These are phyloP conservation scores for Pherbina coryleti DNA, from an alignment of 2,888 invertebrate genomes.

Conservation along the genomic window DNA sequence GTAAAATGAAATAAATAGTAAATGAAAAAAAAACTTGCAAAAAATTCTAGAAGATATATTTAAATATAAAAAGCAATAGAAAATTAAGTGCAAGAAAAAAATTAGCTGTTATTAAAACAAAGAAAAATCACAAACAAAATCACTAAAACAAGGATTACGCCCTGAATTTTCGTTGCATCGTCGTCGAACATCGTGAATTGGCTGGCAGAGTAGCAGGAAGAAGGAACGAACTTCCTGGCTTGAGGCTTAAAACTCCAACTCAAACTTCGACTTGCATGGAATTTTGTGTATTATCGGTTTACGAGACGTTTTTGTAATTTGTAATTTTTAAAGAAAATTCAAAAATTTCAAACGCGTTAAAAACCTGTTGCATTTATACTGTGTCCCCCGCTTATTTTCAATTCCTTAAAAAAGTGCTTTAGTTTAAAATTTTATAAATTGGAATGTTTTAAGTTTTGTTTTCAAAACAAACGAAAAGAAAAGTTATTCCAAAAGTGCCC, in stretches of 20 bases:
- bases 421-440: not conserved
- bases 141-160: conserved; percentile 13
- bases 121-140: not conserved
- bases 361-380: conserved; percentile 4
- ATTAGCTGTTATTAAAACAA: not conserved
- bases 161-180: conserved; percentile 25
- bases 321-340: too few species aligned
- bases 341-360: not conserved
- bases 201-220: not conserved
- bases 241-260: not conserved
- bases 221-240: not conserved
- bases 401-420: not conserved
- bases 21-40: not conserved
- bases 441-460: not conserved
- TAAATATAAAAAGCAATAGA: not conserved
- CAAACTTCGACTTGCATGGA: not conserved
- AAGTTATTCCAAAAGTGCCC: not conserved
- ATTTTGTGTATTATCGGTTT: not conserved
- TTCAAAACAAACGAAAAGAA: not conserved
- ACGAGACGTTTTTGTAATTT: not conserved
- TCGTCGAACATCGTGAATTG: not conserved
- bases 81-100: not conserved
- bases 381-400: not conserved
- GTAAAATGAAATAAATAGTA: not conserved
- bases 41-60: conserved; percentile 2